Evolutionary conservation across 2,797 vertebrate species (phyloP).

Genomic region (Diceros bicornis): DNA sequence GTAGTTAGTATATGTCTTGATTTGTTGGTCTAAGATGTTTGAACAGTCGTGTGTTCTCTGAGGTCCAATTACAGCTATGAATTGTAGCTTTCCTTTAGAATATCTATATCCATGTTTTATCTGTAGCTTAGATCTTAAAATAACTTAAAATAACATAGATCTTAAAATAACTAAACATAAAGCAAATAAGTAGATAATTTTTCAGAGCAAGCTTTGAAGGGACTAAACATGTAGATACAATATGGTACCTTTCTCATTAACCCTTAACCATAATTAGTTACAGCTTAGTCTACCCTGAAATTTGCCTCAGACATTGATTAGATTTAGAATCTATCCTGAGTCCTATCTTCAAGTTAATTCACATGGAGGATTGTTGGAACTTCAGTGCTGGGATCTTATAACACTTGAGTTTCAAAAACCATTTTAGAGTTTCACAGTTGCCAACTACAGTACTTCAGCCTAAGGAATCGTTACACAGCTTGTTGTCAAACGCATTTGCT

Average conservation of each 20-base stretch:
- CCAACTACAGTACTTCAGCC: background rate
- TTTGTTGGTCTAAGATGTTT: background rate
- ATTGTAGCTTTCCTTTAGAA: background rate
- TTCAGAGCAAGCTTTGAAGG: background rate
- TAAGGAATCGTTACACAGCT: background rate
- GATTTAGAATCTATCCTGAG: background rate
- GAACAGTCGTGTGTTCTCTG: background rate
- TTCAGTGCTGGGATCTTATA: background rate
- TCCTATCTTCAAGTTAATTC: constrained; percentile 27
- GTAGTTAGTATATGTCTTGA: background rate
- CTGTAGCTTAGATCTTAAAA: background rate
- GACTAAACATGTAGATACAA: background rate
- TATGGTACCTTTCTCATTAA: background rate
- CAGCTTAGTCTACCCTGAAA: background rate
- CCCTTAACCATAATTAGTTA: constrained; percentile 12
- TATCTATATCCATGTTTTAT: background rate
- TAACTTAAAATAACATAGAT: background rate
- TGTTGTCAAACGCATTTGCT: background rate
- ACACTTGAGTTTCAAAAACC: background rate
- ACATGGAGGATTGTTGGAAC: background rate
- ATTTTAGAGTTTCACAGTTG: background rate
- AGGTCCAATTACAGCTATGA: background rate
- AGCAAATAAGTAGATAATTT: background rate
- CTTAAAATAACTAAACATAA: constrained; percentile 36
- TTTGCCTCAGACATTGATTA: background rate